Evolutionary conservation across 2,113 vertebrate genomes (phyloP), one percentile per base, ranked within the genome.

Genomic region (Antigone vipio): DNA sequence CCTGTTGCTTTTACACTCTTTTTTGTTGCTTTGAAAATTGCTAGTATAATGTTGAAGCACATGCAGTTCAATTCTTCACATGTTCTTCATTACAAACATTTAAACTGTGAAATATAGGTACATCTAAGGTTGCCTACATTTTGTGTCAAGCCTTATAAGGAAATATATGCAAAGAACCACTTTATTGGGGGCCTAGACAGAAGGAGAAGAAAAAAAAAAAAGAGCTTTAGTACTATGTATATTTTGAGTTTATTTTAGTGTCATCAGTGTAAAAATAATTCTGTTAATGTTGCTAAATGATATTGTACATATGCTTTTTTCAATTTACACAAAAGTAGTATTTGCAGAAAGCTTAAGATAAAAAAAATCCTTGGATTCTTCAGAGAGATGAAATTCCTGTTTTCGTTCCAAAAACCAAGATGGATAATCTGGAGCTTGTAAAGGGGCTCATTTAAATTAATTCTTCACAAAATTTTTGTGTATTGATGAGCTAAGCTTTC

Each of bases 171-270:
- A 9, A 78, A 59, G 29, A 72, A 63, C 9, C 30, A 55, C 44
- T 56, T 77, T 21, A 55, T 14, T 82, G 24, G 29, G 23, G 95
- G 87, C 75, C 87, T 92, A 83, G 76, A 35, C 9, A 21, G 56
- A 71, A 90, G 18, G 11, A n/a, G 47, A 13, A 27, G 38, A 44
- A 27, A 38, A 67, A 53, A 15, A 22, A 38, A 18, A 17, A 16
- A 40, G 32, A 67, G 38, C 42, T 52, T 68, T 71, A 11, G 76
- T 95, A 59, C 79, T 92, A 34, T 45, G 67, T 91, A 42, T 97
- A 71, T 94, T 97, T 96, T 82, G 68, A 92, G 67, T 97, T 97
- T 89, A 92, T 96, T 97, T 97, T 87, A 44, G 82, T 88, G 64
- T 91, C 71, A 92, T 85, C 68, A 64, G 20, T 53, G 60, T 86